Evolutionary conservation across 2,888 invertebrate genomes (phyloP).

Genomic region (Autographa pulchrina): DNA sequence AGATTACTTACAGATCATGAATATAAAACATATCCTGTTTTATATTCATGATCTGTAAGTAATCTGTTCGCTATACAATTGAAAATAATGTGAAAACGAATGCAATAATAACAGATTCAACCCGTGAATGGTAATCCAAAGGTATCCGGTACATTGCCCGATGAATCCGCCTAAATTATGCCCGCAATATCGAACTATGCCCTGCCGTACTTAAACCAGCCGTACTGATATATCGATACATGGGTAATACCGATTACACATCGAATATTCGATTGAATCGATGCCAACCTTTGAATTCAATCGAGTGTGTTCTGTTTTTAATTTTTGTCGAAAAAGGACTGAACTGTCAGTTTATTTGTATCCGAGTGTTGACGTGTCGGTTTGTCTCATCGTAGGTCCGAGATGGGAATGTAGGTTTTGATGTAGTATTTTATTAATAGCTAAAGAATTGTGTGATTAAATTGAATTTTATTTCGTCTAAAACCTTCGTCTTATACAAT

Average conservation of each 20-base stretch:
- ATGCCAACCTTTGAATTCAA: not conserved
- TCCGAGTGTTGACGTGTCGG: too few species aligned
- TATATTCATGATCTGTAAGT: too few species aligned
- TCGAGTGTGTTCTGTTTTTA: not conserved
- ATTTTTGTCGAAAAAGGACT: not conserved
- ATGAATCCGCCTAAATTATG: not conserved
- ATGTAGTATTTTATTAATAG: too few species aligned
- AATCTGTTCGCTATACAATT: not conserved
- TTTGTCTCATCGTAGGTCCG: too few species aligned
- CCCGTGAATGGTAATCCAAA: not conserved
- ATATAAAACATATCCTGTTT: not conserved
- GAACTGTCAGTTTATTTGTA: too few species aligned
- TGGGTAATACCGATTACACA: not conserved
- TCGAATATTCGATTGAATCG: not conserved
- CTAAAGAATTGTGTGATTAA: too few species aligned
- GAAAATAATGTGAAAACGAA: not conserved
- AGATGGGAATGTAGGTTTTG: too few species aligned
- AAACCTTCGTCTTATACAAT: too few species aligned
- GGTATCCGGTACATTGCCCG: constrained; percentile 2
- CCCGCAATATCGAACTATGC: constrained; percentile 4
- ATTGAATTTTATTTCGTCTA: too few species aligned
- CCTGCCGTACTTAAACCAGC: not conserved
- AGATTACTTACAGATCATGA: not conserved
- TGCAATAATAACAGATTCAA: not conserved
- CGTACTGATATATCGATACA: constrained; percentile 1